A percentile compares a stretch with the other conserved stretches of the same genome.
Conservation (phyloP, 2,113 vertebrate species). For the Thunnus thynnus region DNA sequence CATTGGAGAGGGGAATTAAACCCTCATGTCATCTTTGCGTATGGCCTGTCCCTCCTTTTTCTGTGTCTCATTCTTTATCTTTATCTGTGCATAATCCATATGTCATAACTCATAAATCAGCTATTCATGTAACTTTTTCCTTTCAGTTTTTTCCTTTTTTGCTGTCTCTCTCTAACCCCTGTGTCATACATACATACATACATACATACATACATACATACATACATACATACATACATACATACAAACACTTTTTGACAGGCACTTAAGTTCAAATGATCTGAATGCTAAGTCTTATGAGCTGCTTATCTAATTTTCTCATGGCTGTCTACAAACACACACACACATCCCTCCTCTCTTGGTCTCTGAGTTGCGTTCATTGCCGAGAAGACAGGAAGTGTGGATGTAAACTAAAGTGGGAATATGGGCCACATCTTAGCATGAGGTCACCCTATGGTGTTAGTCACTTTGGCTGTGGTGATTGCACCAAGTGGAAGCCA, state of each 20-base stretch:
- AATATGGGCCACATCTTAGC: conserved; percentile 50
- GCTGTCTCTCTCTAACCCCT: not conserved
- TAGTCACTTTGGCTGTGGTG: conserved; percentile 28
- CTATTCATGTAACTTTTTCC: not conserved
- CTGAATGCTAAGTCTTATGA: conserved; percentile 22
- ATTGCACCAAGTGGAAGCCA: conserved; percentile 1
- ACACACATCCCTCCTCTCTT: not conserved
- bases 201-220: not conserved
- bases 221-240: not conserved
- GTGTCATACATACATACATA: not conserved
- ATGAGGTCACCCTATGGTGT: conserved; percentile 49
- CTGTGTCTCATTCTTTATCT: conserved; percentile 21
- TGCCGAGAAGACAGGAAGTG: conserved; percentile 50
- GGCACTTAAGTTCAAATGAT: conserved; percentile 18
- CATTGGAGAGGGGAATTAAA: conserved; percentile 23
- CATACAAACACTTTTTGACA: conserved; percentile 4
- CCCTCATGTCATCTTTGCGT: conserved; percentile 13
- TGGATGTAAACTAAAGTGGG: conserved; percentile 44
- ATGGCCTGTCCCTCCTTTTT: not conserved
- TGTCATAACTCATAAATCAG: conserved; percentile 35
- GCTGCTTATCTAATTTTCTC: conserved; percentile 41
- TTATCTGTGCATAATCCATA: conserved; percentile 26
- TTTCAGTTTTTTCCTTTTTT: not conserved
- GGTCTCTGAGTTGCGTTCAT: conserved; percentile 20
- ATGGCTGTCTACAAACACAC: conserved; percentile 5